These are phyloP conservation scores for Austrolebias charrua DNA, from an alignment of 2,797 vertebrate genomes.

Conservation along the genomic window DNA sequence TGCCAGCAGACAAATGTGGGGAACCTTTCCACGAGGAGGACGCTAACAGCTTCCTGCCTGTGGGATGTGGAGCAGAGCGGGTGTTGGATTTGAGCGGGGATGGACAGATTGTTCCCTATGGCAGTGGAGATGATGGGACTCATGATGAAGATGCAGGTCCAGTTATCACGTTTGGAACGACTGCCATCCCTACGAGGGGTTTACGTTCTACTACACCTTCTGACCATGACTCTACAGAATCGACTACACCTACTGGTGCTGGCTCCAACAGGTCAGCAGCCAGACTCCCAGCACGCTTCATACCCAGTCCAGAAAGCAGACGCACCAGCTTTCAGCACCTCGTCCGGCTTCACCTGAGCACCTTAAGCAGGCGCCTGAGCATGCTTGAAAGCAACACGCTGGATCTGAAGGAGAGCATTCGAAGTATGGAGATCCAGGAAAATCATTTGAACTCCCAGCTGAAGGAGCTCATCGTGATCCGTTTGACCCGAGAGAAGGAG, in stretches of 20 bases:
- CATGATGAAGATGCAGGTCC: slow-evolving; percentile 8
- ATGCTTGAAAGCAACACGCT: slow-evolving; percentile 78
- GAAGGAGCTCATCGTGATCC: slow-evolving; percentile 49
- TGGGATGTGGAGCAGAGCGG: slow-evolving; percentile 66
- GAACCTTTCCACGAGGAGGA: slow-evolving; percentile 61
- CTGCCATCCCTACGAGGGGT: slow-evolving; percentile 28
- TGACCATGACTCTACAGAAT: slow-evolving; percentile 16
- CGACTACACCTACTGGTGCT: not conserved
- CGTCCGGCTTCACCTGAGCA: slow-evolving; percentile 72
- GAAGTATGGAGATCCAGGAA: slow-evolving; percentile 62
- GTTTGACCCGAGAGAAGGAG: slow-evolving; percentile 49
- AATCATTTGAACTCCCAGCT: slow-evolving; percentile 62
- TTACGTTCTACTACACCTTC: slow-evolving; percentile 30
- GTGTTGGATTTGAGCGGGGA: slow-evolving; percentile 72
- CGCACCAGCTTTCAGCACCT: slow-evolving; percentile 69
- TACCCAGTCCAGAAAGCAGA: slow-evolving; percentile 52
- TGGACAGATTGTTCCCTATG: slow-evolving; percentile 38
- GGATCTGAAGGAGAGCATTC: slow-evolving; percentile 74
- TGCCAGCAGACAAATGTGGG: slow-evolving; percentile 70
- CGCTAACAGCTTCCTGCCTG: slow-evolving; percentile 65
- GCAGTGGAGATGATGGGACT: slow-evolving; percentile 56
- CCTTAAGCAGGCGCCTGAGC: slow-evolving; percentile 74
- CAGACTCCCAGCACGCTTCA: slow-evolving; percentile 59
- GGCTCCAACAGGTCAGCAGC: slow-evolving; percentile 28
- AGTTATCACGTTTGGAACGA: slow-evolving; percentile 21